Conservation (phyloP, 2,113 vertebrate genomes). For the Beaufortia kweichowensis region DNA sequence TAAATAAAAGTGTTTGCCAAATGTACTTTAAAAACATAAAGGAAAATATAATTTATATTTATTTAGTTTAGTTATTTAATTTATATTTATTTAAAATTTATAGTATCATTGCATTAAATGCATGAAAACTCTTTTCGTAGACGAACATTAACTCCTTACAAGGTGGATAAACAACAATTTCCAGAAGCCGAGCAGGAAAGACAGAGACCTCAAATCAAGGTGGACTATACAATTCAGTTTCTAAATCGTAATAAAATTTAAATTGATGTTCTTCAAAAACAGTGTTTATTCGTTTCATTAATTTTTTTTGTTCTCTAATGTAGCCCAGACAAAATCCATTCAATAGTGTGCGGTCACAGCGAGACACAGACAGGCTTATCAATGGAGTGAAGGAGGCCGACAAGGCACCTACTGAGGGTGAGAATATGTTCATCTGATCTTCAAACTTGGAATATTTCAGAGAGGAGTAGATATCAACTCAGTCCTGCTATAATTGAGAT, state of each 20-base stretch:
- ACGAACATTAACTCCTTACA: slow-evolving; percentile 8
- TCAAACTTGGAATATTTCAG: neutral
- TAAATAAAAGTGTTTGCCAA: too few relatives aligned
- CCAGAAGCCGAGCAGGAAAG: slow-evolving; percentile 18
- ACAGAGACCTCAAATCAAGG: slow-evolving; percentile 62
- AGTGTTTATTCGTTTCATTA: neutral
- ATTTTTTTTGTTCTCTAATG: slow-evolving; percentile 12
- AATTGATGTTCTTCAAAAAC: neutral
- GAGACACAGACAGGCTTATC: slow-evolving; percentile 47
- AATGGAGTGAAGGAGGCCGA: slow-evolving; percentile 56
- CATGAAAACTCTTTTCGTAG: neutral
- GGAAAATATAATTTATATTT: too few relatives aligned
- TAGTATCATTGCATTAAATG: neutral
- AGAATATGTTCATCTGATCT: slow-evolving; percentile 37
- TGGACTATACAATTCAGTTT: slow-evolving; percentile 39
- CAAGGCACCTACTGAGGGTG: slow-evolving; percentile 54
- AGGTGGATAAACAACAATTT: slow-evolving; percentile 18
- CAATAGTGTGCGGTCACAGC: slow-evolving; percentile 63
- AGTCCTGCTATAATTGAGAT: neutral
- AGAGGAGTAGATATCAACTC: neutral
- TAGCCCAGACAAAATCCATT: slow-evolving; percentile 88
- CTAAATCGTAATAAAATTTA: neutral
- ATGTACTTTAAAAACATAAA: too few relatives aligned
- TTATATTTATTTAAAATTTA: too few relatives aligned
- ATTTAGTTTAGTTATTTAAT: too few relatives aligned